Evolutionary conservation across 1,140 invertebrate genomes (phyloP).

Genomic region (Drosophila sechellia): DNA sequence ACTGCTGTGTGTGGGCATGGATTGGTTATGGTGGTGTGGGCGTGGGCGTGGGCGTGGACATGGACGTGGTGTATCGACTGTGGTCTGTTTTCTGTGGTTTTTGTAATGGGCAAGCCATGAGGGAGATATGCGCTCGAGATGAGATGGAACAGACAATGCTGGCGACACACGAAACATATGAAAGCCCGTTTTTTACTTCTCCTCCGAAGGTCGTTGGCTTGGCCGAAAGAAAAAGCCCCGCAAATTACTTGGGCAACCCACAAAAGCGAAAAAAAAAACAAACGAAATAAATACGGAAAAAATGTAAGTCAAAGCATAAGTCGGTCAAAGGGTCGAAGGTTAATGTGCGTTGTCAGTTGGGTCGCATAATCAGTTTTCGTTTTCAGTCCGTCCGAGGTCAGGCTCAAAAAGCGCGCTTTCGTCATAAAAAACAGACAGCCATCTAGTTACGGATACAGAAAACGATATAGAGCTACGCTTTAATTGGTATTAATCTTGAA

Average conservation of each 20-base stretch:
- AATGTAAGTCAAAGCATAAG: constrained; percentile 54
- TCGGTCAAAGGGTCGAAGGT: constrained; percentile 53
- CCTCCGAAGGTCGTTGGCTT: constrained; percentile 31
- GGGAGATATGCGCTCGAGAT: constrained; percentile 55
- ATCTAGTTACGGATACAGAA: constrained; percentile 8
- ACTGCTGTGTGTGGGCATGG: constrained; percentile 47
- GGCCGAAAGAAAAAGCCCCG: constrained; percentile 17
- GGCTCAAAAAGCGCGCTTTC: constrained; percentile 34
- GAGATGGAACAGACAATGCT: constrained; percentile 69
- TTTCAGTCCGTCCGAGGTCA: constrained; percentile 19
- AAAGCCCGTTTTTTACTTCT: constrained; percentile 18
- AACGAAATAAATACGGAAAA: constrained; percentile 19
- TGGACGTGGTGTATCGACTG: constrained; percentile 32
- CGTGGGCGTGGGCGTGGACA: background rate
- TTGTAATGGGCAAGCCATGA: constrained; percentile 59
- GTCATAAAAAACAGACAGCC: constrained; percentile 8
- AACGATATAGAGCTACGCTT: constrained; percentile 32
- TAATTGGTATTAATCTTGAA: constrained; percentile 31
- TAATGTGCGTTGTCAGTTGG: constrained; percentile 39
- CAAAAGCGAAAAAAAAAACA: constrained; percentile 17
- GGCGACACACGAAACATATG: constrained; percentile 55
- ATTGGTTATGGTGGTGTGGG: constrained; percentile 45
- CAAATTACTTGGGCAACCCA: constrained; percentile 15
- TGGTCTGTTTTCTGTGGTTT: constrained; percentile 22
- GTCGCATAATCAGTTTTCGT: constrained; percentile 25